Conservation (phyloP, 2,113 vertebrate species). For the Coptodon rendalli region DNA sequence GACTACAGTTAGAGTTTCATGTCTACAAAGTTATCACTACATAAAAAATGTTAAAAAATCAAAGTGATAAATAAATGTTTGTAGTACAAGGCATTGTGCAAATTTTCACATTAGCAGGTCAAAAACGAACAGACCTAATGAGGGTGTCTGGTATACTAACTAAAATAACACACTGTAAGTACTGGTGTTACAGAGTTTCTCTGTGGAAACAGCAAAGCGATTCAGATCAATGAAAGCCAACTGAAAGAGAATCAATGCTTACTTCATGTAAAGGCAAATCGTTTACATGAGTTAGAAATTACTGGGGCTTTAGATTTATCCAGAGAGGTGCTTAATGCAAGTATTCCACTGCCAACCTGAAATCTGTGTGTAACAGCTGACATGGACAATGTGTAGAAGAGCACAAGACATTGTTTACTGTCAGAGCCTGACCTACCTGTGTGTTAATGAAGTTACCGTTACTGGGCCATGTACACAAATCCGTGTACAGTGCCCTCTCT, state of each 20-base stretch:
- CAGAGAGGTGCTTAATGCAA: not conserved
- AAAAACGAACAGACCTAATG: not conserved
- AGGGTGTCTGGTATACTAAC: not conserved
- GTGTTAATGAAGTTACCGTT: not conserved
- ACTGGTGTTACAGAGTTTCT: not conserved
- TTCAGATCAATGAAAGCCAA: not conserved
- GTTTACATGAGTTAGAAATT: not conserved
- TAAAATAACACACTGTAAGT: not conserved
- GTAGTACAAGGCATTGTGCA: not conserved
- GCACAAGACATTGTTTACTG: accelerated
- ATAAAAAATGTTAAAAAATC: not conserved
- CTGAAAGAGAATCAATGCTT: not conserved
- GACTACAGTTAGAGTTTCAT: not conserved
- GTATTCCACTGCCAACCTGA: not conserved
- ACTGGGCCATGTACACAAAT: not conserved
- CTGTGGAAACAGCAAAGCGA: not conserved
- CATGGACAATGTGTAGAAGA: not conserved
- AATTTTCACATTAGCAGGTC: not conserved
- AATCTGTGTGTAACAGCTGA: not conserved
- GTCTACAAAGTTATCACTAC: not conserved
- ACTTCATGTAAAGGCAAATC: not conserved
- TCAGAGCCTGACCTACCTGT: not conserved
- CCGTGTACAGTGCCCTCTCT: not conserved
- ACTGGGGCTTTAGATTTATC: not conserved
- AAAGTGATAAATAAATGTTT: not conserved